phyloP scores from a whole-genome alignment of 2,797 vertebrate genomes.

The Danio jaintianensis region DNA sequence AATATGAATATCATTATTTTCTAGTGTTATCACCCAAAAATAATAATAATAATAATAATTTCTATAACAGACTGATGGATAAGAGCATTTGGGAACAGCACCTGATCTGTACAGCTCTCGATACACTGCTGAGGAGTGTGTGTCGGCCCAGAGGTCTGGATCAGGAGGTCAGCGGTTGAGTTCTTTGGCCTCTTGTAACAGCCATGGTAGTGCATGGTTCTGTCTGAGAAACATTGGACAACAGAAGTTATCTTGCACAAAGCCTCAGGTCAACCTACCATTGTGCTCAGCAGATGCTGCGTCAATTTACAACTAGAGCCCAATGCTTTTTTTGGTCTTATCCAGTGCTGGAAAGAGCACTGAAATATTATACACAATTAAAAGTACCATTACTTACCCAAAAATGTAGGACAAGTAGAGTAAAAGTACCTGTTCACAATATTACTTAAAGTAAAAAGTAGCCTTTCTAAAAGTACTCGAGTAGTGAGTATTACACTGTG shows the following conservation, averaged over 20 bases:
- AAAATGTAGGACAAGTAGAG: too few species aligned
- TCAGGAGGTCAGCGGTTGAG: slow-evolving; percentile 78
- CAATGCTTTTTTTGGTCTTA: too few species aligned
- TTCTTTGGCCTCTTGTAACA: slow-evolving; percentile 89
- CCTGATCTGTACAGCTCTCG: slow-evolving; percentile 93
- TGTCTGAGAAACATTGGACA: slow-evolving; percentile 73
- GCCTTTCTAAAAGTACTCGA: too few species aligned
- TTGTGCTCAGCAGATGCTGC: not conserved
- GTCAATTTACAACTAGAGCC: not conserved
- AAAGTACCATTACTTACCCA: too few species aligned
- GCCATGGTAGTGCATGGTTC: slow-evolving; percentile 87
- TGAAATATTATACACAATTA: too few species aligned
- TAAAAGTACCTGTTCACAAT: too few species aligned
- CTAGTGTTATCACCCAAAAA: not conserved
- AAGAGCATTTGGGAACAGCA: slow-evolving; percentile 68
- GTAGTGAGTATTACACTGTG: too few species aligned
- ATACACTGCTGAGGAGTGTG: slow-evolving; percentile 89
- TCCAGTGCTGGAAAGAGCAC: too few species aligned
- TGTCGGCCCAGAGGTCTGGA: slow-evolving; percentile 83
- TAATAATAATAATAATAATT: not conserved
- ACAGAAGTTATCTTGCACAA: not conserved
- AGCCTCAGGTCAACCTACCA: not conserved
- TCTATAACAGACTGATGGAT: not conserved
- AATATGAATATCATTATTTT: not conserved
- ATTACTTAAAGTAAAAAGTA: too few species aligned